Evolutionary conservation across 2,888 invertebrate genomes (phyloP), one percentile per base, ranked within the genome.

Genomic region (Amblyjoppa proteus): DNA sequence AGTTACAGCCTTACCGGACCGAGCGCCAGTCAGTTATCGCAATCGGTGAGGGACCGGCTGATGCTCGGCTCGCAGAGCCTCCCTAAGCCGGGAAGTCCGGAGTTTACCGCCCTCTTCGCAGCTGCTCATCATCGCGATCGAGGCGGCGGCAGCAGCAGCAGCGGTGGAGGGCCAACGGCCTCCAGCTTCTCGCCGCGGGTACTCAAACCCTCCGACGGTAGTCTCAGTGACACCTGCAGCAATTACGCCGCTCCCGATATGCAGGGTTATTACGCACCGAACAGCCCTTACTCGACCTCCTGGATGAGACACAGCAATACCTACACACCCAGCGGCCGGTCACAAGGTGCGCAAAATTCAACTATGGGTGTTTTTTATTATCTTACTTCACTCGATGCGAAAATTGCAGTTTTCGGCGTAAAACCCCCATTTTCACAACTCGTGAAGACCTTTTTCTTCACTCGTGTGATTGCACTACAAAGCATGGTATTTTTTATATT

Each of bases 1-100:
- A 97, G 98, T 78, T 97, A 97, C 94, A 98, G 97, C 2, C 94
- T 98, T 89, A 97, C 97, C 4, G 97, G 98, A 25, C 97, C 97
- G 38, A 96, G 97, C 16, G 98, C 98, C 5, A 97, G 97, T 75
- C 98, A 98, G 93, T 95, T 98, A 69, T 98, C 98, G 25, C 98
- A 98, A 88, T 97, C 97, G 68, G 97, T 98, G 1, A 95, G 98
- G 9, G 98, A 98, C 93, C 95, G 98, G 75, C 95, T 98, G 71
- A 96, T 97, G 94, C 96, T 97, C 84, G 98, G 98, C n/a, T 97
- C 98, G 0, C 98, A 98, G 93, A 97, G 97, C 90, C 94, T 98
- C 84, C 98, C 98, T 0, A 98, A 98, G 93, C 96, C 96, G 6
- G 96, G 96, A 85, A 96, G 96, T 81, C 96, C 96, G 88, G 95